Evolutionary conservation across 1,140 invertebrate species (phyloP).

Genomic region (Leptopilina boulardi): DNA sequence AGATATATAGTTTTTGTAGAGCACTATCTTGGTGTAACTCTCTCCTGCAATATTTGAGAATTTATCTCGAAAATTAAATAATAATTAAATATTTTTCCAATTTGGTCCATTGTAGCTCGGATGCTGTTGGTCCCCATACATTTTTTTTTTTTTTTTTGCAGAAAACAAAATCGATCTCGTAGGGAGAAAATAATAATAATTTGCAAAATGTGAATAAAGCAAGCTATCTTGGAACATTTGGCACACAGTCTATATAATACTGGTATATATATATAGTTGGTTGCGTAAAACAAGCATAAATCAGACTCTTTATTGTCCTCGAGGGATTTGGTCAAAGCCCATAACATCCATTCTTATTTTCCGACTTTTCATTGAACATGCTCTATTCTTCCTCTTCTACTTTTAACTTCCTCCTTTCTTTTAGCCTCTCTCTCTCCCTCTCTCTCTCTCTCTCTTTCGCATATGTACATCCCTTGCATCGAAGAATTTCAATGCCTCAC

Average conservation of each 20-base stretch:
- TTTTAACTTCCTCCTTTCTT: neutral
- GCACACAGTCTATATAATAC: neutral
- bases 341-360: slow-evolving; percentile 30
- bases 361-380: slow-evolving; percentile 8
- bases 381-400: neutral
- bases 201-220: neutral
- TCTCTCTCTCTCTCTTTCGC: neutral
- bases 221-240: neutral
- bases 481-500: slow-evolving; percentile 29
- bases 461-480: neutral
- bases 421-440: neutral
- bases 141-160: too few species aligned
- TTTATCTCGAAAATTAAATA: too few species aligned
- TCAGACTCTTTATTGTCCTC: slow-evolving; percentile 31
- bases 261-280: neutral
- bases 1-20: too few species aligned
- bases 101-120: too few species aligned
- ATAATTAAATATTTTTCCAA: too few species aligned
- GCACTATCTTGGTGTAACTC: too few species aligned
- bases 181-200: too few species aligned
- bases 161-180: too few species aligned
- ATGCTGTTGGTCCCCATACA: too few species aligned
- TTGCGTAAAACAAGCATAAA: slow-evolving; percentile 22
- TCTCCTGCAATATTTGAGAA: too few species aligned
- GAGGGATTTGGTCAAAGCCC: slow-evolving; percentile 17